These are phyloP conservation scores for Apamea sordens DNA, from an alignment of 2,888 invertebrate genomes.

Conservation along the genomic window DNA sequence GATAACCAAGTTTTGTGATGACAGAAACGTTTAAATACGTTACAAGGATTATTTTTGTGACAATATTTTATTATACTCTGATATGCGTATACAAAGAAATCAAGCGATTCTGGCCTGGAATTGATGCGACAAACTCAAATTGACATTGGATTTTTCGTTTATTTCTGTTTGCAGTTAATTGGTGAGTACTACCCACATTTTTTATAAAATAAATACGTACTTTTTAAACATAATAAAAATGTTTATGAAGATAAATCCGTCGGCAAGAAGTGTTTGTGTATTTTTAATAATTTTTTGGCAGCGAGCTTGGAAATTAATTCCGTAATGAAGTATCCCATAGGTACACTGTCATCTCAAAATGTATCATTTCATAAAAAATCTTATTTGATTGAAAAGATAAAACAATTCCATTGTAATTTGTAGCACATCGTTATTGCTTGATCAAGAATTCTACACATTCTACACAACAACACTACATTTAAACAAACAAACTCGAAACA, in stretches of 20 bases:
- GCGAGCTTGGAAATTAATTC: not conserved
- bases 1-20: slow-evolving; percentile 78
- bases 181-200: slow-evolving; percentile 70
- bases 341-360: not conserved
- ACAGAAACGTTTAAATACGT: slow-evolving; percentile 82
- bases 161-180: slow-evolving; percentile 55
- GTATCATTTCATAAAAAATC: not conserved
- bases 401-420: not conserved
- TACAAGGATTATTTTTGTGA: slow-evolving; percentile 79
- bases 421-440: not conserved
- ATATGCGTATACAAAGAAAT: slow-evolving; percentile 83
- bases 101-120: slow-evolving; percentile 79
- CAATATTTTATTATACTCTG: slow-evolving; percentile 82
- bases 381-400: not conserved
- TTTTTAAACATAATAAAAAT: not conserved
- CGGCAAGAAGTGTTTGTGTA: not conserved
- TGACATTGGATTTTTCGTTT: slow-evolving; percentile 69
- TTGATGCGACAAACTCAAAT: slow-evolving; percentile 66
- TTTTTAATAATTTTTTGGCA: not conserved
- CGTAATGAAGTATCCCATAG: not conserved
- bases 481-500: slow-evolving; percentile 2
- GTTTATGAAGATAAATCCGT: not conserved
- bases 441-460: slow-evolving; percentile 21
- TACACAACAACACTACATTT: not conserved
- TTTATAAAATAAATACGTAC: not conserved